Base-by-base conservation (phyloP, 1,140 invertebrate genomes). In the Drosophila navojoa region DNA sequence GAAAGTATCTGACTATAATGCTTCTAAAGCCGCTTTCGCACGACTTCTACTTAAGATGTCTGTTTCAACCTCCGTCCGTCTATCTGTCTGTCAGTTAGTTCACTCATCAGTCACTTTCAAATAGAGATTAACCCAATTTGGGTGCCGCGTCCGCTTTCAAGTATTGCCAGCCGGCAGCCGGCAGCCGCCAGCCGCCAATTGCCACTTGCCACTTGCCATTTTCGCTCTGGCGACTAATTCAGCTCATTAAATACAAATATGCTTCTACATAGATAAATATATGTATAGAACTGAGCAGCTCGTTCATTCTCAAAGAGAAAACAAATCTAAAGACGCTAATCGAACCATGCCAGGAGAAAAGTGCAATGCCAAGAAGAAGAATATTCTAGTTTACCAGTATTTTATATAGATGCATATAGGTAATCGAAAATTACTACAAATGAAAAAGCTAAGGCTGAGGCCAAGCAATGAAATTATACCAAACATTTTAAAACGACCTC, bases 51-150 rank as follows among this genome's bases (percentile, higher is more conserved):
- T 50, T 27, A 38, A 6, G 22, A 38, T 38, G 32, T 52, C 35
- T 44, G 22, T 19, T 29, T 40, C 38, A 44, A 25, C 13, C 19
- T 64, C n/a, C 19, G 52, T 60, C 25, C 4, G 62, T 35, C 53
- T 42, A 22, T 27, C 45, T 35, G 11, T 11, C 35, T 38, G 35
- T 38, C 35, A 38, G 35, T 13, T 38, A 13, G 35, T 38, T 7
- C 35, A 38, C 7, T 53, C 38, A 57, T 10, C 52, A 50, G 35
- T 27, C 79, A 87, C 82, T 87, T 87, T 87, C 82, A 89, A 76
- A 87, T 79, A 87, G 82, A 86, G 82, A 86, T 87, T 87, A 87
- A 87, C 82, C 82, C 79, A 87, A 87, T 77, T 87, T 77, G 76
- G 62, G 32, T 49, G 64, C 49, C 53, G 61, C 59, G 73, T 71